Evolutionary conservation across 2,888 invertebrate species (phyloP).

Genomic region (Athrips mouffetella): DNA sequence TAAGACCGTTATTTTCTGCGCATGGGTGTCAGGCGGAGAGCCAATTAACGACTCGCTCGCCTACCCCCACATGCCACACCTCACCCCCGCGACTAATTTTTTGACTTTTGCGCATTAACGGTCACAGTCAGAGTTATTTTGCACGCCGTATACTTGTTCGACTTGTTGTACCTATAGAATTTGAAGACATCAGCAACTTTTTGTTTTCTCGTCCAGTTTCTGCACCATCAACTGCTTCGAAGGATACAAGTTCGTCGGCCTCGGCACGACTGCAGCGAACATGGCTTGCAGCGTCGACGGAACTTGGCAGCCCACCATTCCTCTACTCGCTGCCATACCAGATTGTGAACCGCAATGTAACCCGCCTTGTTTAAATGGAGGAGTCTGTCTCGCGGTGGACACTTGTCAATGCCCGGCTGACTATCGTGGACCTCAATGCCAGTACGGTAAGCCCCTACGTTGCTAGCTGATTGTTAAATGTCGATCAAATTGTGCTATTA

Average conservation of each 20-base stretch:
- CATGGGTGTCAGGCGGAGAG: too few relatives aligned
- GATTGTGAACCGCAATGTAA: slow-evolving; percentile 82
- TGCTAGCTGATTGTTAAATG: neutral
- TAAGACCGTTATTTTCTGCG: too few relatives aligned
- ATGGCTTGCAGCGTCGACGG: slow-evolving; percentile 84
- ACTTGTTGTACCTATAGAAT: neutral
- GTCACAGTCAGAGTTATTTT: too few relatives aligned
- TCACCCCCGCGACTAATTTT: too few relatives aligned
- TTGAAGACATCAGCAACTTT: neutral
- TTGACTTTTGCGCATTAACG: too few relatives aligned
- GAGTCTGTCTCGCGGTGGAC: slow-evolving; percentile 87
- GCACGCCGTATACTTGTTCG: neutral
- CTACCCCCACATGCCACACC: too few relatives aligned
- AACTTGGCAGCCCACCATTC: slow-evolving; percentile 80
- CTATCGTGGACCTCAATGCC: slow-evolving; percentile 84
- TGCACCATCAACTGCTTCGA: slow-evolving; percentile 83
- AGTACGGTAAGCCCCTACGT: slow-evolving; percentile 71
- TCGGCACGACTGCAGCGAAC: slow-evolving; percentile 81
- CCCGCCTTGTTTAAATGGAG: slow-evolving; percentile 88
- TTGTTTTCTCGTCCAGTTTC: slow-evolving; percentile 55
- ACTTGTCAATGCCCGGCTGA: slow-evolving; percentile 87
- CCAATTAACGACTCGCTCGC: too few relatives aligned
- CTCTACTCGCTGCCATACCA: slow-evolving; percentile 67
- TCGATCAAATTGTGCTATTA: too few relatives aligned
- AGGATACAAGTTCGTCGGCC: slow-evolving; percentile 84